These are phyloP conservation scores for Scleropages formosus DNA, from an alignment of 2,797 vertebrate genomes.

Conservation along the genomic window DNA sequence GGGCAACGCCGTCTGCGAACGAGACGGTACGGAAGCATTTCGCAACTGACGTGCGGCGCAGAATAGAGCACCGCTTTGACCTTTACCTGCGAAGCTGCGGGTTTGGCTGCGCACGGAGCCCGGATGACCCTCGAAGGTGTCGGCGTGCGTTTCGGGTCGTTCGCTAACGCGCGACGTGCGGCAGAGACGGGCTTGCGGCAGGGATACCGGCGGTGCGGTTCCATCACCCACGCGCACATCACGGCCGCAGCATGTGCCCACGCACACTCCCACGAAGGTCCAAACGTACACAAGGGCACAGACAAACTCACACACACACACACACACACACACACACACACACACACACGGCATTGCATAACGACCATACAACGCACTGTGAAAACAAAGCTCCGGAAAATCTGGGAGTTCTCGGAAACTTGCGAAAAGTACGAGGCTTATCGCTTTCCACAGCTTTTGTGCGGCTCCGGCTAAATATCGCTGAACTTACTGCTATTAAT, in stretches of 20 bases:
- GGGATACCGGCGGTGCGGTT: neutral
- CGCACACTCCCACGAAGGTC: neutral
- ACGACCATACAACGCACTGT: neutral
- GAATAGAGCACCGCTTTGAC: neutral
- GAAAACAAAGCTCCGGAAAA: neutral
- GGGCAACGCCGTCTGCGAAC: too few species aligned
- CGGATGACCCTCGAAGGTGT: neutral
- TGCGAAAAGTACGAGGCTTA: too few species aligned
- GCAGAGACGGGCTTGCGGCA: neutral
- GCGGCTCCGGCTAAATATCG: too few species aligned
- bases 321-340: neutral
- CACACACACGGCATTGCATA: neutral
- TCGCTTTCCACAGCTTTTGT: too few species aligned
- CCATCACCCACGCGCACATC: slow-evolving; percentile 3
- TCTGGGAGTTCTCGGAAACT: neutral
- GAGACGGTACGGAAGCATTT: too few species aligned
- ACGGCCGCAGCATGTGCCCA: slow-evolving; percentile 8
- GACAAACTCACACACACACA: neutral
- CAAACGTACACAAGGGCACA: slow-evolving; percentile 7
- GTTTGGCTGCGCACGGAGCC: neutral
- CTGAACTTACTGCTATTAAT: too few species aligned
- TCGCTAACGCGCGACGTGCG: neutral
- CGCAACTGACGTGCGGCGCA: too few species aligned
- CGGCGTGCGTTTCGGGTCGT: neutral
- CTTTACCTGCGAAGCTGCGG: neutral